Conservation (phyloP, 2,888 invertebrate species). For the Cerceris rybyensis region DNA sequence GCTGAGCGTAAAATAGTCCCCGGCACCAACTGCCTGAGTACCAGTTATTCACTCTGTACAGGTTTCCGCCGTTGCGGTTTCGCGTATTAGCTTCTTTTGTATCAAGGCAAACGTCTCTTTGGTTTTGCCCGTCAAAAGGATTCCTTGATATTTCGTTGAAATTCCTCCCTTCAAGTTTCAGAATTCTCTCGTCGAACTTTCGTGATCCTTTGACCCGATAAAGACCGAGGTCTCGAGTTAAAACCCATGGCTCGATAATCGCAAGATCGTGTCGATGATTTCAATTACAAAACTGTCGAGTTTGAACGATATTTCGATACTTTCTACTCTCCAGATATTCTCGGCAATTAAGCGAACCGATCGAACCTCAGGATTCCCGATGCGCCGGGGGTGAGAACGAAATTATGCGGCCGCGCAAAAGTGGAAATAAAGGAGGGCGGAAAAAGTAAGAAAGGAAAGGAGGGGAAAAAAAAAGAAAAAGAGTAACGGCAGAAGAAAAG, state of each 20-base stretch:
- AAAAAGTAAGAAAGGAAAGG: conserved; percentile 1
- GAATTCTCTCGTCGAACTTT: neutral
- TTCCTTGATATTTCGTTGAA: conserved; percentile 16
- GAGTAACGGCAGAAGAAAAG: conserved; percentile 30
- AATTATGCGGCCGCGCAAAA: conserved; percentile 23
- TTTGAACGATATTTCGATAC: no score
- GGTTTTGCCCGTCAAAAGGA: conserved; percentile 35
- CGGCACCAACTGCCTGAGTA: conserved; percentile 48
- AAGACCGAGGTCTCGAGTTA: no score
- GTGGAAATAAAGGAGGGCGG: conserved; percentile 17
- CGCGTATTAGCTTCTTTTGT: conserved; percentile 45
- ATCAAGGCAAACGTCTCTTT: conserved; percentile 35
- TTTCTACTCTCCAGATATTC: neutral
- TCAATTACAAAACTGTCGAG: no score
- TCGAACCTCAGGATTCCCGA: neutral
- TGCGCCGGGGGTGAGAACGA: conserved; percentile 4
- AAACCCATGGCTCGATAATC: no score
- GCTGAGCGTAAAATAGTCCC: conserved; percentile 80
- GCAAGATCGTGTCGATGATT: no score
- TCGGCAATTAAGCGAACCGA: conserved; percentile 23
- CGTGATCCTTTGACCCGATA: neutral
- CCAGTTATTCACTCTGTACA: conserved; percentile 49
- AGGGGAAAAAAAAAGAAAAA: conserved; percentile 9
- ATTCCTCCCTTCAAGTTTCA: neutral
- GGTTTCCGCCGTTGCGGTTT: conserved; percentile 27